Percentiles rank a stretch among this genome's conserved stretches.
Conservation (phyloP, 2,888 invertebrate genomes). For the Disparrhopalites patrizii region DNA sequence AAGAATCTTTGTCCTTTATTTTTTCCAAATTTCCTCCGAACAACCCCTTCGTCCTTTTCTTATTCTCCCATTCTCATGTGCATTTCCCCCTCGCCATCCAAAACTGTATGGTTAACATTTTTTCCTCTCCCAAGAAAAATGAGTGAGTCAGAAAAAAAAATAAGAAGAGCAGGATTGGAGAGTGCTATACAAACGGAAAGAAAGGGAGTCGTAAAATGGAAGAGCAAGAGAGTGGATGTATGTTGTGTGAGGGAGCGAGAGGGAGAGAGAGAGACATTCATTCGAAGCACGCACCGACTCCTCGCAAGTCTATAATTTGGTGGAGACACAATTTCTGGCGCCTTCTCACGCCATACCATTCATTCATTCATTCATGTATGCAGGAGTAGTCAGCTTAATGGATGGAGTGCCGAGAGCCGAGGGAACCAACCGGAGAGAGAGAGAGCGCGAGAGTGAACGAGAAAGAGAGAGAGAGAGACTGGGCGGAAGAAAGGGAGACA, state of each 20-base stretch:
- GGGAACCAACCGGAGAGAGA: too few species aligned
- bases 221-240: slow-evolving; percentile 8
- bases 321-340: slow-evolving; percentile 49
- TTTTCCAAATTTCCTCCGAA: not conserved
- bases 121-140: too few species aligned
- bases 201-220: too few species aligned
- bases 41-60: too few species aligned
- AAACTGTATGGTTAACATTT: too few species aligned
- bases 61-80: too few species aligned
- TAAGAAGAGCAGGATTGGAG: not conserved
- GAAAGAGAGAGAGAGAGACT: slow-evolving; percentile 1
- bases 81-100: too few species aligned
- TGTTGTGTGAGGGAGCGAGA: slow-evolving; percentile 12
- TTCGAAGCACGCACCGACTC: slow-evolving; percentile 48
- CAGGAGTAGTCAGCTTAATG: slow-evolving; percentile 24
- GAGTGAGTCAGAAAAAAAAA: not conserved
- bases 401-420: slow-evolving; percentile 13
- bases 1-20: not conserved
- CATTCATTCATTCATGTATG: slow-evolving; percentile 41
- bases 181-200: not conserved
- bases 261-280: slow-evolving; percentile 41
- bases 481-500: too few species aligned
- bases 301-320: slow-evolving; percentile 48
- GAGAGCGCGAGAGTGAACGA: not conserved
- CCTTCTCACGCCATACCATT: slow-evolving; percentile 47